Conservation (phyloP, 2,888 invertebrate genomes). For the Cataglyphis livida region DNA sequence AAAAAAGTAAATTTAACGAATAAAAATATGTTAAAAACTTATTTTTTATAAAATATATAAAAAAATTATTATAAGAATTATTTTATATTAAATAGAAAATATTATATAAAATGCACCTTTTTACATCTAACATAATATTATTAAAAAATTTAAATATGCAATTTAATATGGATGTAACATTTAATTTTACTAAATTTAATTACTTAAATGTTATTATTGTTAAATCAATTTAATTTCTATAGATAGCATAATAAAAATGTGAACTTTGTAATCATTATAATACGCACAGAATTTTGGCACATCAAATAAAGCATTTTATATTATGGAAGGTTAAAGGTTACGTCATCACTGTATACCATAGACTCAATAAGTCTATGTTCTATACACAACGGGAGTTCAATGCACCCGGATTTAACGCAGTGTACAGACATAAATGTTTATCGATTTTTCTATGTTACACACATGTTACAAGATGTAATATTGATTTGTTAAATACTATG, state of each 20-base stretch:
- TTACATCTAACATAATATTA: not conserved
- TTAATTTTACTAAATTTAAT: not conserved
- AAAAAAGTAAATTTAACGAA: not conserved
- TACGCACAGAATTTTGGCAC: not conserved
- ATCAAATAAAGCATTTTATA: not conserved
- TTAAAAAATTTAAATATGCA: not conserved
- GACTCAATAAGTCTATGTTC: too few relatives aligned
- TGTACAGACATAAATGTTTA: constrained; percentile 26
- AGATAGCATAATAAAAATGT: not conserved
- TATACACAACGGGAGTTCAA: constrained; percentile 13
- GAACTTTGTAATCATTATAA: not conserved
- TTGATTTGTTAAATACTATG: not conserved
- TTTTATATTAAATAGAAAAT: not conserved
- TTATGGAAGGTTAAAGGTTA: constrained; percentile 12
- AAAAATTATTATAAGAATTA: not conserved
- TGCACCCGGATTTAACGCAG: not conserved
- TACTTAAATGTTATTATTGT: not conserved
- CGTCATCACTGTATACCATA: constrained; percentile 6
- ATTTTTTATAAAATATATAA: not conserved
- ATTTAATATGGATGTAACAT: not conserved
- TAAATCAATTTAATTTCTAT: not conserved
- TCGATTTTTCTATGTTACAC: constrained; percentile 33
- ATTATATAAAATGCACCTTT: not conserved
- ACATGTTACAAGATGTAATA: not conserved
- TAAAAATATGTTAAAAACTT: not conserved